These are phyloP conservation scores for Sebastes itinus DNA, from an alignment of 2,797 vertebrate genomes.

Conservation along the genomic window DNA sequence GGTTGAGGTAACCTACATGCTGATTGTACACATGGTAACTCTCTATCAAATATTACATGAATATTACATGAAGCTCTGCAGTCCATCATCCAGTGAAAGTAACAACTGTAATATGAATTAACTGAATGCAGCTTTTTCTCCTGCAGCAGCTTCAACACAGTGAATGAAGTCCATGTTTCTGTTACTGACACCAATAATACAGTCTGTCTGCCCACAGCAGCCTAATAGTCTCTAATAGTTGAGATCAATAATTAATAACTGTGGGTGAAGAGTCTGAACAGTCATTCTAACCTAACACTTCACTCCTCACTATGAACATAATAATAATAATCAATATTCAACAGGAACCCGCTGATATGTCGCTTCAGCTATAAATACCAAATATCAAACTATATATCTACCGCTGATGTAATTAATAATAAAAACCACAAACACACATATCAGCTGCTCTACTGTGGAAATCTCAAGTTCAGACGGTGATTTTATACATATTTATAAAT, in stretches of 20 bases:
- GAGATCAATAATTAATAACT: background rate
- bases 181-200: background rate
- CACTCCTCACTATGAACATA: no score
- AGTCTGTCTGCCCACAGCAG: background rate
- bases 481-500: background rate
- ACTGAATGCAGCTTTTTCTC: background rate
- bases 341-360: background rate
- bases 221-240: background rate
- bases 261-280: background rate
- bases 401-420: background rate
- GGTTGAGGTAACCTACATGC: background rate
- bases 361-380: background rate
- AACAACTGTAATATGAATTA: background rate
- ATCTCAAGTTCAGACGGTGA: no score
- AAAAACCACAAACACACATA: no score
- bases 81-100: background rate
- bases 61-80: slow-evolving; percentile 11
- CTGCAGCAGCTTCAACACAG: background rate
- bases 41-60: background rate
- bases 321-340: background rate
- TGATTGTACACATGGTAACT: background rate
- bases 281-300: background rate
- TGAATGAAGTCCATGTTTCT: background rate
- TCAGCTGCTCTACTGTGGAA: no score
- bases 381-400: background rate